phyloP scores from a whole-genome alignment of 2,113 vertebrate species.

The Hepsetus odoe region DNA sequence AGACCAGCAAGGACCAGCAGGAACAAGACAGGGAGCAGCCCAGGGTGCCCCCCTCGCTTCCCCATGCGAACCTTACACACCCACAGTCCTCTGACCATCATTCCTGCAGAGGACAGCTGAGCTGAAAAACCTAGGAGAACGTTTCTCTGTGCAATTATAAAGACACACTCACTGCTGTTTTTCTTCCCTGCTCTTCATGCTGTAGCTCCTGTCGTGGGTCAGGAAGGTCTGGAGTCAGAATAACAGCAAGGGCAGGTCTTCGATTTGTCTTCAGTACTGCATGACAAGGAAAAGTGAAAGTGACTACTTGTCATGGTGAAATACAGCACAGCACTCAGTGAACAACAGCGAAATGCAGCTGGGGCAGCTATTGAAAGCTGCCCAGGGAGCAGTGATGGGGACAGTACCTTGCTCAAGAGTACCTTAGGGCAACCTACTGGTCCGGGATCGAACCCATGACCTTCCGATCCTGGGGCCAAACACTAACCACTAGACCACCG shows the following conservation, averaged over 20 bases:
- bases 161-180: not conserved
- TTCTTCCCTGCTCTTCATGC: not conserved
- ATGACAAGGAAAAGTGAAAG: not conserved
- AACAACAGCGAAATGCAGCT: too few species aligned
- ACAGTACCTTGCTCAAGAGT: too few species aligned
- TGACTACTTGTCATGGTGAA: too few species aligned
- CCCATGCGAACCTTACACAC: constrained; percentile 62
- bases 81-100: constrained; percentile 68
- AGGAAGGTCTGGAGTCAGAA: not conserved
- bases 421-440: too few species aligned
- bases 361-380: too few species aligned
- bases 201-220: not conserved
- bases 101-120: constrained; percentile 34
- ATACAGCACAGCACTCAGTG: too few species aligned
- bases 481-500: too few species aligned
- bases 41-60: constrained; percentile 62
- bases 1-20: constrained; percentile 37
- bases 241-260: not conserved
- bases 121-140: not conserved
- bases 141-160: not conserved
- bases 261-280: not conserved
- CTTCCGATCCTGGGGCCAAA: too few species aligned
- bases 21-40: constrained; percentile 52
- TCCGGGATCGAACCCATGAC: too few species aligned
- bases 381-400: too few species aligned